These are phyloP conservation scores for Nyctalus aviator DNA, from an alignment of 2,797 vertebrate genomes.

Conservation along the genomic window DNA sequence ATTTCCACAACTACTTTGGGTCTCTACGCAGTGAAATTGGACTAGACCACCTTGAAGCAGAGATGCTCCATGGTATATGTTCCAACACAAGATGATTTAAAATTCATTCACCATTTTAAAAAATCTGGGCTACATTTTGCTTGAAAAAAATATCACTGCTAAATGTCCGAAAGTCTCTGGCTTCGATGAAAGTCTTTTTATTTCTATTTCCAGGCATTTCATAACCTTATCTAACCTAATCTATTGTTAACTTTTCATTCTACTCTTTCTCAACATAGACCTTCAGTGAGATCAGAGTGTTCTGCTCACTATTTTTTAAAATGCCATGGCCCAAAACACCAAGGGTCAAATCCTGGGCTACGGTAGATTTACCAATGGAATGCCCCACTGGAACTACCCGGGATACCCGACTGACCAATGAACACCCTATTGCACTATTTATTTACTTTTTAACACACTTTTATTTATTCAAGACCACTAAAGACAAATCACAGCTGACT, in stretches of 20 bases:
- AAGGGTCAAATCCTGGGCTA: neutral
- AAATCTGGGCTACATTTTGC: neutral
- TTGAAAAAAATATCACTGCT: constrained; percentile 52
- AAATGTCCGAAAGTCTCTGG: constrained; percentile 43
- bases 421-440: neutral
- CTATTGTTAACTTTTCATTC: constrained; percentile 39
- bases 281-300: neutral
- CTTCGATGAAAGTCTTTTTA: constrained; percentile 28
- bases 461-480: constrained; percentile 48
- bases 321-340: neutral
- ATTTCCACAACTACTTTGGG: constrained; percentile 13
- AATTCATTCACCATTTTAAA: neutral
- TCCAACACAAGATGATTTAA: constrained; percentile 43
- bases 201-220: constrained; percentile 52
- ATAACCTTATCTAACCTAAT: neutral
- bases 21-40: neutral
- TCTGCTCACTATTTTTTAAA: constrained; percentile 51
- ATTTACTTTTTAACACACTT: constrained; percentile 34
- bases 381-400: neutral
- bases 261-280: constrained; percentile 51
- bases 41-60: neutral
- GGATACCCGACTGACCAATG: neutral
- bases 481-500: constrained; percentile 15
- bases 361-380: constrained; percentile 29
- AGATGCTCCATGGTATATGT: neutral